Conservation (phyloP, 2,113 vertebrate genomes). For the Phodopus roborovskii region DNA sequence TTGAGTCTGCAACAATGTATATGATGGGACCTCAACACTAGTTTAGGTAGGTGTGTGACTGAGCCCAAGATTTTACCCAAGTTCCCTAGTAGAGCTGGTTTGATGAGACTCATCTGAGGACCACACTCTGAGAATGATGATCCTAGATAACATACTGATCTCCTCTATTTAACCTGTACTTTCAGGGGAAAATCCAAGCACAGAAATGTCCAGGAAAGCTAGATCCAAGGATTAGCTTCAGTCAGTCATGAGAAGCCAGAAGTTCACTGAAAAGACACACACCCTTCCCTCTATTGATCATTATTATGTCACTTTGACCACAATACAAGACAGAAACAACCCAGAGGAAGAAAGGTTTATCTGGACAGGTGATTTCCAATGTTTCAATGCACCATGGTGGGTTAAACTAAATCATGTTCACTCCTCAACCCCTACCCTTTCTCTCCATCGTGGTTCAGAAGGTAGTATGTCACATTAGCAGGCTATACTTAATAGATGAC, state of each 20-base stretch:
- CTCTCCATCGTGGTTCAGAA: background rate
- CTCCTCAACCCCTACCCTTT: no score
- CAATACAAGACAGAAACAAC: background rate
- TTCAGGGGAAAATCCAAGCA: background rate
- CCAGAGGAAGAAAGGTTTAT: background rate
- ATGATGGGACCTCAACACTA: background rate
- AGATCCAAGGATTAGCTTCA: background rate
- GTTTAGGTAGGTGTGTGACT: background rate
- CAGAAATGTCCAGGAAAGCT: background rate
- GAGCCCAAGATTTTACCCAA: background rate
- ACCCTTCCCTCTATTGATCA: background rate
- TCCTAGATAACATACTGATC: background rate
- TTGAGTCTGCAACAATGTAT: background rate
- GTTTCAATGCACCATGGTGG: background rate
- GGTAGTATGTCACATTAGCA: background rate
- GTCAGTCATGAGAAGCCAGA: background rate
- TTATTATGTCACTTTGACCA: background rate
- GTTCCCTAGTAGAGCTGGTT: background rate
- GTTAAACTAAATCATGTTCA: background rate
- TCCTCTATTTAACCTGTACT: background rate
- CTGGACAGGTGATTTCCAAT: background rate
- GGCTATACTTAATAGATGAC: background rate
- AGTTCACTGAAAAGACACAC: background rate
- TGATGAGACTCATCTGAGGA: background rate
- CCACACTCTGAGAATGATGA: background rate